Percentiles rank a stretch among this genome's conserved stretches.
Conservation (phyloP, 2,888 invertebrate species). For the Lycia hirtaria region DNA sequence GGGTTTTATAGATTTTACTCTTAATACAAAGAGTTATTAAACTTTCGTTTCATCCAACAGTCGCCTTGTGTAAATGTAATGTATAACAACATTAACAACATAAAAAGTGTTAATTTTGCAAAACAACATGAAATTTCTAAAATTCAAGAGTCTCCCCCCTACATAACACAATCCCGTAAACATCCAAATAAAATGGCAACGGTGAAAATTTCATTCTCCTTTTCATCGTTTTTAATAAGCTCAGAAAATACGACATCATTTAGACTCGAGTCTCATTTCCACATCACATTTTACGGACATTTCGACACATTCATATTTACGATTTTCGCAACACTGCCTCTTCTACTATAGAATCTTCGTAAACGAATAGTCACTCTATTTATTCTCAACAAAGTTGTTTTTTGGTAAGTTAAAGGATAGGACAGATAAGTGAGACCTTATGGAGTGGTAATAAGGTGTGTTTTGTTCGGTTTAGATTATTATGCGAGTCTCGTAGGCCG, state of each 20-base stretch:
- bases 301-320: conserved; percentile 44
- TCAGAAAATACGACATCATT: conserved; percentile 32
- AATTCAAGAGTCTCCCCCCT: background rate
- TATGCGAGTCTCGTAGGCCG: conserved; percentile 34
- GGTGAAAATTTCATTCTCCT: background rate
- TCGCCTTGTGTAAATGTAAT: no score
- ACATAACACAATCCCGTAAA: background rate
- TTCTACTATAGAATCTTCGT: conserved; percentile 13
- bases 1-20: no score
- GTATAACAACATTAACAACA: no score
- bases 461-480: conserved; percentile 28
- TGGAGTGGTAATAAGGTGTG: conserved; percentile 17
- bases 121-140: no score
- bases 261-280: conserved; percentile 27
- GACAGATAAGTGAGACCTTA: conserved; percentile 11
- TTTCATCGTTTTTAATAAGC: conserved; percentile 25
- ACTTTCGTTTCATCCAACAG: no score
- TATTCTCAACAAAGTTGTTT: background rate
- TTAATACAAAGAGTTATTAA: no score
- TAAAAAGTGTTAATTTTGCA: no score
- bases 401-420: background rate
- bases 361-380: conserved; percentile 17
- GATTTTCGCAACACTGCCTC: conserved; percentile 30
- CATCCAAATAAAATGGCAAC: background rate
- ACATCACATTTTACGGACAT: conserved; percentile 36